Evolutionary conservation across 2,797 vertebrate genomes (phyloP).

Genomic region (Epinephelus awoara): DNA sequence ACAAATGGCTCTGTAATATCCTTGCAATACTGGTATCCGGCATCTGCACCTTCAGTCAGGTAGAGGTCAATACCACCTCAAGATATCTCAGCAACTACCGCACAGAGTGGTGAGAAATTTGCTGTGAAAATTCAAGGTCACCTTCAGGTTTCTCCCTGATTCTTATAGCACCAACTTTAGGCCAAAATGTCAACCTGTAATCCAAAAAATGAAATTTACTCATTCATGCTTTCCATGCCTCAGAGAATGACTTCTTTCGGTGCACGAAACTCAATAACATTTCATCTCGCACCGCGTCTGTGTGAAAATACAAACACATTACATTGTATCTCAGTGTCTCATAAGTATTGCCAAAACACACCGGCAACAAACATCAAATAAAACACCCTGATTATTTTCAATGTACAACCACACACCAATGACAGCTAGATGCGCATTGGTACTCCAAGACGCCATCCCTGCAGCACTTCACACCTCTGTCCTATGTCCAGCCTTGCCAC

Average conservation of each 20-base stretch:
- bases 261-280: no score
- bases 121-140: neutral
- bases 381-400: no score
- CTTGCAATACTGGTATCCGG: constrained; percentile 1
- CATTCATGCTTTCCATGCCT: neutral
- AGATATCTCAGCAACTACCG: neutral
- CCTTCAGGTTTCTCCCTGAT: neutral
- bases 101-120: neutral
- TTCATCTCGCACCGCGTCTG: no score
- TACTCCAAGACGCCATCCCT: no score
- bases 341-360: no score
- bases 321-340: no score
- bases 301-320: no score
- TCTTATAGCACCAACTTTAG: neutral
- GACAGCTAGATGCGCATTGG: no score
- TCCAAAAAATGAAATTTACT: neutral
- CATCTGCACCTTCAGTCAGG: constrained; percentile 18
- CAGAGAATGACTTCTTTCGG: neutral
- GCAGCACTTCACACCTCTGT: no score
- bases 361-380: no score
- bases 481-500: no score
- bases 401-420: no score
- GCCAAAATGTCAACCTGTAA: neutral
- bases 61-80: neutral
- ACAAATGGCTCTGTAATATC: constrained; percentile 40